Evolutionary conservation across 2,113 vertebrate genomes (phyloP), one percentile per base, ranked within the genome.

Genomic region (Thalassarche chlororhynchos): DNA sequence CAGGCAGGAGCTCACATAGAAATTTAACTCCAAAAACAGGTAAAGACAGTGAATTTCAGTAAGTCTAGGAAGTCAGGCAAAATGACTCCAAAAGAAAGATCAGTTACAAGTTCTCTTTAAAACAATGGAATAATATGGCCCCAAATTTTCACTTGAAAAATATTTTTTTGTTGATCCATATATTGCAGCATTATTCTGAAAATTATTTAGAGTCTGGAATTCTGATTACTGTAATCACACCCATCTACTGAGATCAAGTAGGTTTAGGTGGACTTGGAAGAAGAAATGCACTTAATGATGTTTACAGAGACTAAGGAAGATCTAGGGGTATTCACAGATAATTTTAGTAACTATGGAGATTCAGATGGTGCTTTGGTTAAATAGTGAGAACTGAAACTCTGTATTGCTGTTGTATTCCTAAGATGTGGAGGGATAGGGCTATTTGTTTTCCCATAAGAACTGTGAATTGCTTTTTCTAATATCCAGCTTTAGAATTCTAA

Each of bases 361-460:
- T 77, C 44, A 88, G 49, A 76, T 51, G 17, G 28, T 44, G 10
- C 40, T 91, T 91, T 91, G 42, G 26, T 83, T 94, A 93, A 91
- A 49, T 36, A 61, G 65, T 58, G 58, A 77, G 62, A 65, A 77
- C 25, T 85, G 57, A 72, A 93, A 61, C 4, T n/a, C 14, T 38
- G 14, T 68, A 31, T 65, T 54, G 14, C 34, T 87, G 7, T 49
- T 65, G 25, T 49, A 29, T 87, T 86, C 61, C 6, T 79, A 60
- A 68, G 2, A 71, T 46, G 15, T 3, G 7, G 49, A 87, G 89
- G 25, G 20, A 55, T 40, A 87, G 28, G 17, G 34, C 49, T 87
- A 51, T 93, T 91, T 93, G 51, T 94, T 96, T 95, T 83, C 93
- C 74, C n/a, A 4, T 68, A 78, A 87, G 82, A 94, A 70, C 51